A percentile compares a stretch with the other conserved stretches of the same genome.
Conservation (phyloP, 2,113 vertebrate genomes). For the Naja naja region DNA sequence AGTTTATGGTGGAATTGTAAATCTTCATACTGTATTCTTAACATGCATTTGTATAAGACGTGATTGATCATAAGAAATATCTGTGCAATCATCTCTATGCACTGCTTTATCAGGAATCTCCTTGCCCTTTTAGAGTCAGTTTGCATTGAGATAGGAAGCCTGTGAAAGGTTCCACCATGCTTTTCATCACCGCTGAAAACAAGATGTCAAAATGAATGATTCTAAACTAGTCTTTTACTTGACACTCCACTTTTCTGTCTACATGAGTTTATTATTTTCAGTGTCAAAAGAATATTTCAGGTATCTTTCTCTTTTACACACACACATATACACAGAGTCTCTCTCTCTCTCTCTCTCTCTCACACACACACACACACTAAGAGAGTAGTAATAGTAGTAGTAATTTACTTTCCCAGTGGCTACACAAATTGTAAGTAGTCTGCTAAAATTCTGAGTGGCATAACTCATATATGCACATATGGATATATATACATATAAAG, state of each 20-base stretch:
- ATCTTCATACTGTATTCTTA: neutral
- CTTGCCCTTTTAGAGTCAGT: neutral
- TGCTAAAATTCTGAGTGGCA: neutral
- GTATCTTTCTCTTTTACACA: neutral
- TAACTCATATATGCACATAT: neutral
- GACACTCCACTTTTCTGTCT: neutral
- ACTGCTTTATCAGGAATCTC: neutral
- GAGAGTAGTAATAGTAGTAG: too few relatives aligned
- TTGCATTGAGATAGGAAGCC: neutral
- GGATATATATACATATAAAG: too few relatives aligned
- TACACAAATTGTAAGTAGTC: neutral
- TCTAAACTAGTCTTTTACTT: neutral
- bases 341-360: neutral
- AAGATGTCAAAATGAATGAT: neutral
- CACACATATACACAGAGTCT: too few relatives aligned
- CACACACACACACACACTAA: too few relatives aligned
- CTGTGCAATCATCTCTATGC: neutral
- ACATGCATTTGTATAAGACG: neutral
- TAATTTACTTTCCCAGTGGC: neutral
- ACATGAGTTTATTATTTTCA: neutral
- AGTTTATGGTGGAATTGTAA: neutral
- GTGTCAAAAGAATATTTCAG: neutral
- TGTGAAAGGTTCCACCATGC: neutral
- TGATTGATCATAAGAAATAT: neutral
- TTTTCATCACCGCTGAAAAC: neutral